Evolutionary conservation across 64 coral and sea anemone species (phyloP), one percentile per base, ranked within the genome.

Genomic region (Pachyseris speciosa): DNA sequence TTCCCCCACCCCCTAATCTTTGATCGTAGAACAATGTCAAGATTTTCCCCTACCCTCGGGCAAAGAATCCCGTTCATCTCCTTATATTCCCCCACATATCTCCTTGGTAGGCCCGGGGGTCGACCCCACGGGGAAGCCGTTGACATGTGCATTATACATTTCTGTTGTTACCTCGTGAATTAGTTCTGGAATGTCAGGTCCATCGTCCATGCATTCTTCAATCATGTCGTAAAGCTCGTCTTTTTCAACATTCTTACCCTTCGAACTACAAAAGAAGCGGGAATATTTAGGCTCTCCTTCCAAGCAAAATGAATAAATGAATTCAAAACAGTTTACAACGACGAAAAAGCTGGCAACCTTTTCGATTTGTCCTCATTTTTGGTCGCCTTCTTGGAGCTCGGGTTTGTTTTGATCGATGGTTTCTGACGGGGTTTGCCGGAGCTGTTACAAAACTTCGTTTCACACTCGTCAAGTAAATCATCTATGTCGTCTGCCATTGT

Each of bases 401-500:
- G 47, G 55, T 40, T 63, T 22, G 28, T 92, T 67, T 96, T 64
- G 74, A 16, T 92, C 10, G 43, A 37, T 5, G 67, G 19, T 67
- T 87, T 50, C 78, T 94, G 91, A 0, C 43, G 22, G 3, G 71
- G 7, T 34, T 83, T 84, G 26, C 92, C 76, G 37, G 51, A 37
- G 40, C 34, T 81, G 31, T 59, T 85, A 45, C 69, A 98, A 69
- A 92, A 98, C 20, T 92, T 98, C 32, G 79, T 92, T 83, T 99
- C 97, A 29, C 89, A 94, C 83, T 99, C 97, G 78, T 99, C 97
- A 24, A 99, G 64, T 67, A 99, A 53, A 33, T 99, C 97, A 60
- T 99, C 97, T 48, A 99, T 89, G 34, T 99, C 97, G 53, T 99
- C 94, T 15, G 81, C 97, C 97, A 99, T 99, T 17, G 64, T 84